Conservation (phyloP, 2,113 vertebrate species). For the Phylloscopus trochiloides region DNA sequence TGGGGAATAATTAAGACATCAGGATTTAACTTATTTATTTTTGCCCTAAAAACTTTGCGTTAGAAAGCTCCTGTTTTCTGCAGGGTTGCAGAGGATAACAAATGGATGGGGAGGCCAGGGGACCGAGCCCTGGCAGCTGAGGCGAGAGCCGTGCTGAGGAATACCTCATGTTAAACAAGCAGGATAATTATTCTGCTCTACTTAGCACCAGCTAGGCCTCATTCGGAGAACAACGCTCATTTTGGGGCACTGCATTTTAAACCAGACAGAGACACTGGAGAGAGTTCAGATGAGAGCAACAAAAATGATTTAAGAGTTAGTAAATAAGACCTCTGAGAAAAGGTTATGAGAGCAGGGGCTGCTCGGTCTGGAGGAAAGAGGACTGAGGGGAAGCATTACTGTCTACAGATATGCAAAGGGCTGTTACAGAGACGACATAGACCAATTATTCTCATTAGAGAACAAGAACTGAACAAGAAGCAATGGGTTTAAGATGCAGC, state of each 20-base stretch:
- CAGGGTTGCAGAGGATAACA: conserved; percentile 19
- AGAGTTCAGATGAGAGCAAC: conserved; percentile 53
- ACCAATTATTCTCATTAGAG: conserved; percentile 62
- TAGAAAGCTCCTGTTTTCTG: background rate
- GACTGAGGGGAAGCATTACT: conserved; percentile 63
- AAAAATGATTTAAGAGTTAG: conserved; percentile 64
- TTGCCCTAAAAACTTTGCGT: background rate
- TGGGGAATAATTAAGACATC: background rate
- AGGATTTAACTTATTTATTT: background rate
- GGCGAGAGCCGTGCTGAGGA: background rate
- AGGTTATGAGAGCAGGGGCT: conserved; percentile 30
- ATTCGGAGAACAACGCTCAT: background rate
- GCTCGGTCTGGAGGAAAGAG: conserved; percentile 44
- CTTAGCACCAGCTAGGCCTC: conserved; percentile 41
- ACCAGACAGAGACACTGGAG: conserved; percentile 22
- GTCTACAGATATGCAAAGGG: conserved; percentile 49
- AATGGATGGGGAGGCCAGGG: conserved; percentile 31
- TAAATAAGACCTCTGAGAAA: conserved; percentile 71
- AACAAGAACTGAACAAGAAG: conserved; percentile 46
- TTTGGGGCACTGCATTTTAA: conserved; percentile 40
- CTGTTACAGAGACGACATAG: background rate
- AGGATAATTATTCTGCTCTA: conserved; percentile 62
- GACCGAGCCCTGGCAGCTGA: background rate
- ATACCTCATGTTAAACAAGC: conserved; percentile 56
- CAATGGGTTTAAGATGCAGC: conserved; percentile 49